Conservation (phyloP, 2,797 vertebrate genomes). For the Furcifer pardalis region DNA sequence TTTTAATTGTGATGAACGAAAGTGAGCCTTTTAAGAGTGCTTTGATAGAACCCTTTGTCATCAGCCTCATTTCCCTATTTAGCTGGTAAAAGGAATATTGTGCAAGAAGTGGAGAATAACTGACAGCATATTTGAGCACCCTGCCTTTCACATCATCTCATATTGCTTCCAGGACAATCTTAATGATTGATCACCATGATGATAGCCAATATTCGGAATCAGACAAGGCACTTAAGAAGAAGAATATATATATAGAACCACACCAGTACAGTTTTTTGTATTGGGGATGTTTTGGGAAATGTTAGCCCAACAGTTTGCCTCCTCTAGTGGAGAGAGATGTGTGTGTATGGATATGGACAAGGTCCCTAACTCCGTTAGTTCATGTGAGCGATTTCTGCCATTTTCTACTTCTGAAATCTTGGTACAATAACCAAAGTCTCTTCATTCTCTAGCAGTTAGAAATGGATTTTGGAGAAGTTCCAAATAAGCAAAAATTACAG, state of each 20-base stretch:
- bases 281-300: background rate
- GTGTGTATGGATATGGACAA: background rate
- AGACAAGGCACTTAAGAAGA: too few relatives aligned
- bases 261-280: background rate
- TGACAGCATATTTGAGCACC: background rate
- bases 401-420: slow-evolving; percentile 9
- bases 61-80: background rate
- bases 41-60: background rate
- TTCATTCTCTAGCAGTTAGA: slow-evolving; percentile 72
- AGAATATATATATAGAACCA: too few relatives aligned
- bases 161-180: too few relatives aligned
- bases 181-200: too few relatives aligned
- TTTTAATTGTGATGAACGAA: background rate
- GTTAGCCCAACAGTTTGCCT: background rate
- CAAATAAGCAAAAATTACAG: slow-evolving; percentile 67
- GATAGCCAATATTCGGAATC: too few relatives aligned
- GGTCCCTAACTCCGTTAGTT: slow-evolving; percentile 4
- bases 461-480: slow-evolving; percentile 66
- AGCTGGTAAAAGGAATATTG: background rate
- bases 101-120: background rate
- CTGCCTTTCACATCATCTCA: too few relatives aligned
- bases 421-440: background rate
- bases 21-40: background rate
- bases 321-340: background rate
- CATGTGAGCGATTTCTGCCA: slow-evolving; percentile 1